Percentiles rank a stretch among this genome's conserved stretches.
These are phyloP conservation scores for Nettapus auritus DNA, from an alignment of 2,113 vertebrate species.

Conservation along the genomic window DNA sequence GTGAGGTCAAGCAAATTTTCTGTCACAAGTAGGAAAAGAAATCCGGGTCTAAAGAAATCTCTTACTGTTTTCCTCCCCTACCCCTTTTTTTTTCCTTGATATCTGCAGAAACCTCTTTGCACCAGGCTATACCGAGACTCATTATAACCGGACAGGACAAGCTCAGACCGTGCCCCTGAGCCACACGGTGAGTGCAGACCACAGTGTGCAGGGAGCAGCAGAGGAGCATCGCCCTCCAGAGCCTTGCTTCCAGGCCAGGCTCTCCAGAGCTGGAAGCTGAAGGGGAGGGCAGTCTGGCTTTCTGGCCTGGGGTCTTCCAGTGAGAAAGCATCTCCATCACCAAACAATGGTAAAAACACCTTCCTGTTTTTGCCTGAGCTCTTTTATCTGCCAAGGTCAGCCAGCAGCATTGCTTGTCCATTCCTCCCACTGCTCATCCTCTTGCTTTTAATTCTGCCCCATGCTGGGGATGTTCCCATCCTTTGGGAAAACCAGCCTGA, in stretches of 20 bases:
- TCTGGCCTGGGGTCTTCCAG: background rate
- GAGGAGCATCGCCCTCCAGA: background rate
- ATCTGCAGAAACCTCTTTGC: slow-evolving; percentile 87
- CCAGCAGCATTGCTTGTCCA: background rate
- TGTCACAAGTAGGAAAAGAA: background rate
- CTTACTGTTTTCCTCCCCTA: background rate
- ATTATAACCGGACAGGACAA: slow-evolving; percentile 81
- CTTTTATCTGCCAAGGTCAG: background rate
- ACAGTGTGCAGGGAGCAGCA: accelerated
- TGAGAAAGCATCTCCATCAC: background rate
- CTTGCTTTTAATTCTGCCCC: background rate
- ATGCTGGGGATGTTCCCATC: background rate
- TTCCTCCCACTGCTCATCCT: background rate
- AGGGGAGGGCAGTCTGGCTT: background rate
- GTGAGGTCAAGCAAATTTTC: background rate
- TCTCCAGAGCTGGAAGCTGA: background rate
- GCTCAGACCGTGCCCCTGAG: slow-evolving; percentile 75
- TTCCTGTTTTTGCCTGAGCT: background rate
- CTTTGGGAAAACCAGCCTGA: background rate
- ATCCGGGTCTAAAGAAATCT: background rate
- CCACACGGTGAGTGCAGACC: slow-evolving; percentile 74
- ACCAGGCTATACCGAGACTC: slow-evolving; percentile 88
- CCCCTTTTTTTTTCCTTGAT: background rate
- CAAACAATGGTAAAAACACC: background rate
- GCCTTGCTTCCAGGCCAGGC: background rate